These are phyloP conservation scores for Ormyrus pomaceus DNA, from an alignment of 2,888 invertebrate species.

Conservation along the genomic window DNA sequence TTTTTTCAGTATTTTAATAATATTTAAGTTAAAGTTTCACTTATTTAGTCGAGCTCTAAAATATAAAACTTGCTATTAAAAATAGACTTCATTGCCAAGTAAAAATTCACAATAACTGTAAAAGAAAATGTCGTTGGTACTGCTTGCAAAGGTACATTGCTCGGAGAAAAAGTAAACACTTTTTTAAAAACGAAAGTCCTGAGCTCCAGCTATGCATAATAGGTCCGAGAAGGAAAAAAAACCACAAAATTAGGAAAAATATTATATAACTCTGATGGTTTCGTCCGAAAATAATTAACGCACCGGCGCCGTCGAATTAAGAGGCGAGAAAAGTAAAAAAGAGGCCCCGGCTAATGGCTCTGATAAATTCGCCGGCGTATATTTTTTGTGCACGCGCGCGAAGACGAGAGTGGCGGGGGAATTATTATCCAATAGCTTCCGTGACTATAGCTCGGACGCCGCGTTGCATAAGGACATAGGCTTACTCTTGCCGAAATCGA, in stretches of 20 bases:
- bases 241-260: constrained; percentile 21
- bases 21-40: no score
- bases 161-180: no score
- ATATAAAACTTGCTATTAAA: no score
- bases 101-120: no score
- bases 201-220: no score
- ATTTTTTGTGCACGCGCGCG: not conserved
- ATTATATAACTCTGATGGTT: constrained; percentile 17
- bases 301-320: not conserved
- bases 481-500: constrained; percentile 48
- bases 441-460: constrained; percentile 7
- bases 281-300: constrained; percentile 20
- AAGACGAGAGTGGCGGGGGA: not conserved
- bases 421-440: constrained; percentile 45
- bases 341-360: not conserved
- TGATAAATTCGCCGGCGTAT: constrained; percentile 3
- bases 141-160: no score
- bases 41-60: no score
- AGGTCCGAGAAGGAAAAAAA: not conserved
- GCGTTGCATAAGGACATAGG: constrained; percentile 61
- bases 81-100: no score
- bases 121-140: no score
- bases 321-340: not conserved
- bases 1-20: no score
- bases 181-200: no score